Conservation (phyloP, 64 coral and sea anemone genomes). For the Stichodactyla helianthus region DNA sequence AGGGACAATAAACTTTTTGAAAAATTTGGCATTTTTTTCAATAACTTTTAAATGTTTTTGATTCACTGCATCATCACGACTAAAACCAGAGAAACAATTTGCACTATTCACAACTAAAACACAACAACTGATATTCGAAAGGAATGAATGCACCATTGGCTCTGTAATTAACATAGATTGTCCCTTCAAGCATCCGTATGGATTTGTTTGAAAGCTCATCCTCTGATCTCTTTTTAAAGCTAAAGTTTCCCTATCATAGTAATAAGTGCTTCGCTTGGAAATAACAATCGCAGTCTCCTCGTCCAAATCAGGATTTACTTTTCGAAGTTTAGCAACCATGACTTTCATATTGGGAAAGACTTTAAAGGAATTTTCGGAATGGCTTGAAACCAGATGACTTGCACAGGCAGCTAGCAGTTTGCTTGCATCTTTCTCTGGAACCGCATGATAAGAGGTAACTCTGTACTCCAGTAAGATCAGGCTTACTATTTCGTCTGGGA, state of each 20-base stretch:
- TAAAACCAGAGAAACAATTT: neutral
- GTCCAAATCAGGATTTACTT: constrained; percentile 12
- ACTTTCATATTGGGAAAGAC: neutral
- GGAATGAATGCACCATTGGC: neutral
- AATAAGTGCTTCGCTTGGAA: neutral
- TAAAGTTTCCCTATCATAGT: no score
- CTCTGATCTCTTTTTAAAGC: neutral
- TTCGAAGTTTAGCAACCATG: neutral
- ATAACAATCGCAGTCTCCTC: neutral
- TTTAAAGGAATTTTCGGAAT: neutral
- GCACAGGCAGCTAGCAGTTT: neutral
- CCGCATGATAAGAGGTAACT: neutral
- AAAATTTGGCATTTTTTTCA: neutral
- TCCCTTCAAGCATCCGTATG: neutral
- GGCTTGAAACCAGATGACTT: neutral
- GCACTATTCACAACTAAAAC: neutral
- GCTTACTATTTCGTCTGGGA: constrained; percentile 62
- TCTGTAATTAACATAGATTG: neutral
- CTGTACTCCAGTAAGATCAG: constrained; percentile 55
- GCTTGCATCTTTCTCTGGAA: neutral
- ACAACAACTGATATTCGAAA: neutral
- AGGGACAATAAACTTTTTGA: neutral
- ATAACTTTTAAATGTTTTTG: neutral
- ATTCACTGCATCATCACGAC: neutral
- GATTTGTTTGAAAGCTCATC: no score